Evolutionary conservation across 2,797 vertebrate genomes (phyloP).

Genomic region (Chelon labrosus): DNA sequence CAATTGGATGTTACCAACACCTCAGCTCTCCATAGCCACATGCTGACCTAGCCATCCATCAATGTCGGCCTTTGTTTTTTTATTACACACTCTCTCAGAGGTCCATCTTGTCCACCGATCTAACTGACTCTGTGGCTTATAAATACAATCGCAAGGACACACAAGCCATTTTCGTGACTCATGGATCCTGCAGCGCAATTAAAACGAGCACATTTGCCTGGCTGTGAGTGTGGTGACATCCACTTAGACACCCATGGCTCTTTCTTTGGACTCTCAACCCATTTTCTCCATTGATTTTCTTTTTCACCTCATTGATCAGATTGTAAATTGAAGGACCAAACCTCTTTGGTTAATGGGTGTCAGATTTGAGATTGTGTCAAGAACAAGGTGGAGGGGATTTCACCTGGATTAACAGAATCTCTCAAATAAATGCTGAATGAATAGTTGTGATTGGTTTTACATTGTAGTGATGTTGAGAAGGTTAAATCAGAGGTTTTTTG

Average conservation of each 20-base stretch:
- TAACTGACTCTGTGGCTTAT: slow-evolving; percentile 78
- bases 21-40: slow-evolving; percentile 71
- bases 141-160: slow-evolving; percentile 91
- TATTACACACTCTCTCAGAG: slow-evolving; percentile 75
- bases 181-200: slow-evolving; percentile 91
- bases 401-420: not conserved
- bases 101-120: slow-evolving; percentile 71
- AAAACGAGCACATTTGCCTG: slow-evolving; percentile 92
- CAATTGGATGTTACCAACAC: slow-evolving; percentile 84
- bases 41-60: slow-evolving; percentile 79
- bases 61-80: slow-evolving; percentile 74
- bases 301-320: slow-evolving; percentile 60
- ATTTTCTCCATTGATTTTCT: slow-evolving; percentile 71
- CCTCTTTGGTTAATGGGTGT: slow-evolving; percentile 49
- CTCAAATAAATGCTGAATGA: not conserved
- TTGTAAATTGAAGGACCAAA: slow-evolving; percentile 39
- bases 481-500: no score
- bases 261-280: slow-evolving; percentile 27
- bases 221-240: slow-evolving; percentile 57
- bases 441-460: not conserved
- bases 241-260: slow-evolving; percentile 57
- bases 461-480: no score
- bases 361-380: slow-evolving; percentile 23
- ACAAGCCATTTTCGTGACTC: slow-evolving; percentile 84
- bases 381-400: not conserved